phyloP scores from a whole-genome alignment of 2,113 vertebrate genomes.

The Pholis gunnellus region DNA sequence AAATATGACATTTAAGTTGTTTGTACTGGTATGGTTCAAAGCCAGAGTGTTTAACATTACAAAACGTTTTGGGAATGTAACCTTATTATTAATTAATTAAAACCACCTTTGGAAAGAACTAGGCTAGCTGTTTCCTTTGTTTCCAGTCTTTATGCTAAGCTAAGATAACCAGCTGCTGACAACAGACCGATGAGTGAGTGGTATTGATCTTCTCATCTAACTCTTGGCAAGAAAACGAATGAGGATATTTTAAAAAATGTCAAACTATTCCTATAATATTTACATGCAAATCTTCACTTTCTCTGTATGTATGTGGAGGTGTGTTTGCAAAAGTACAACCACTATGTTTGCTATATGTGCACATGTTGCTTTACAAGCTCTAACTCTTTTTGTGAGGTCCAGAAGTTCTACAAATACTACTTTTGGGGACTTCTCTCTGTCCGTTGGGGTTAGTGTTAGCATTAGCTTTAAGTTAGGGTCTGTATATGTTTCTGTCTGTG shows the following conservation, averaged over 20 bases:
- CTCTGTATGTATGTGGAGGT: not conserved
- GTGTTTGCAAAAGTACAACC: not conserved
- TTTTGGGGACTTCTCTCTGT: constrained; percentile 3
- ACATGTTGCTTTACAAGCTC: not conserved
- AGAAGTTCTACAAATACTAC: constrained; percentile 17
- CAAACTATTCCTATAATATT: no score
- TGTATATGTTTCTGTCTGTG: constrained; percentile 57
- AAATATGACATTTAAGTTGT: not conserved
- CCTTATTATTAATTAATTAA: not conserved
- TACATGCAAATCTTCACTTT: not conserved
- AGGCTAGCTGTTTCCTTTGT: not conserved
- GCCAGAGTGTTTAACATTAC: not conserved
- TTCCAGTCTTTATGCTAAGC: not conserved
- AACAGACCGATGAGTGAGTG: not conserved
- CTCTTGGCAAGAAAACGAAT: not conserved
- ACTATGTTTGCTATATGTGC: not conserved
- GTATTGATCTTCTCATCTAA: not conserved
- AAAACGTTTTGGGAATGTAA: not conserved
- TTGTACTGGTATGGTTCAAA: not conserved
- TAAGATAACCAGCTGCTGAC: not conserved
- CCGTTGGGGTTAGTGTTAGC: constrained; percentile 23
- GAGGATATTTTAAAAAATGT: not conserved
- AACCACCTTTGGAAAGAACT: not conserved
- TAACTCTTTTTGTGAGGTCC: constrained; percentile 35
- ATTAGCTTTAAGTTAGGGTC: constrained; percentile 15